Base-by-base conservation (phyloP, 2,888 invertebrate species). In the Vannuccia rotundouncinata region DNA sequence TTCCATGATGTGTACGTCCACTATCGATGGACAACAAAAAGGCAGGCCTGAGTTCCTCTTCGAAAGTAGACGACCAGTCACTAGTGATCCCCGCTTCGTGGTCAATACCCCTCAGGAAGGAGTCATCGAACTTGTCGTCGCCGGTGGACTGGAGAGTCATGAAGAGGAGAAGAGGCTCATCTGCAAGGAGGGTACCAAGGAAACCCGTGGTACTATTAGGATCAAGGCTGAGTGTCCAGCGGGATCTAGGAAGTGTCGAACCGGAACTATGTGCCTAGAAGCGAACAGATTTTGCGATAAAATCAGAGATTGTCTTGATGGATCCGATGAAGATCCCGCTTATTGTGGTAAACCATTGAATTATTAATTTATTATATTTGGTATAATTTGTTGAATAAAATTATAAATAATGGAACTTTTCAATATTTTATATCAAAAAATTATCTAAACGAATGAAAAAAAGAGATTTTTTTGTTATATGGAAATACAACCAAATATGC, bases 251-350 rank as follows among this genome's bases (percentile, higher is more conserved):
- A 28, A n/a, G 22, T 78, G 78, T 45, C 31, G 66, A 25, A 78
- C 28, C 29, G 74, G 78, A 5, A n/a, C n/a, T n/a, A 1, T 60
- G 29, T 78, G 78, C 28, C 28, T 78, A 66, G 31, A 78, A 31
- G 25, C 25, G 25, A 30, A 59, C 5, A 78, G 29, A 66, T 78
- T 78, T 78, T 78, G 78, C 66, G 78, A 78, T 29, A 45, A 45
- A 60, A 77, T 17, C 1, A 78, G 28, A 22, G 75, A 78, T 22
- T 78, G 78, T 78, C 60, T 66, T 5, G 78, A 78, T 78, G 74
- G 74, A 1, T 78, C 78, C 5, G 78, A 78, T 27, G 78, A 78
- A 78, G 5, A 78, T 27, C 59, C 28, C 2, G 59, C 28, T n/a
- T 2, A 25, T 10, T 78, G 78, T 59, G 29, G 75, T 74, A 74